Conservation (phyloP, 2,888 invertebrate genomes). For the Acrocyrtus sp. region DNA sequence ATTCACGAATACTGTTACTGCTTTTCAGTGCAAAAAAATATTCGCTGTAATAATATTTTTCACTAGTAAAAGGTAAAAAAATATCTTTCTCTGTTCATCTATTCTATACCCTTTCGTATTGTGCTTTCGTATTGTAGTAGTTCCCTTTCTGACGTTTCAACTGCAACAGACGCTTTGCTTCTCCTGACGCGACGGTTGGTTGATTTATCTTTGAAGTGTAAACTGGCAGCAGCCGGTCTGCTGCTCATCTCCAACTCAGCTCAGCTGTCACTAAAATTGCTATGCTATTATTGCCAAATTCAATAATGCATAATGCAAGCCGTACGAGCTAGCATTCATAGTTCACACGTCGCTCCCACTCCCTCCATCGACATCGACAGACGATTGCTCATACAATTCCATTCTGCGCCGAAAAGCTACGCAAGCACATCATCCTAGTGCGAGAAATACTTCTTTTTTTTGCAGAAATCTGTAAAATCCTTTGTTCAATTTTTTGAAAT, state of each 20-base stretch:
- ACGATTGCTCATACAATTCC: constrained; percentile 3
- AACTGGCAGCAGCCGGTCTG: constrained; percentile 27
- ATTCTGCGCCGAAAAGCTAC: neutral
- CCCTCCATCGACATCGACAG: constrained; percentile 23
- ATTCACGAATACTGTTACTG: neutral
- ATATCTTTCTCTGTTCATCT: too few relatives aligned
- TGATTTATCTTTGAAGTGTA: constrained; percentile 22
- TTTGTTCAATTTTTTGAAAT: too few relatives aligned
- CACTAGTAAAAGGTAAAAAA: too few relatives aligned
- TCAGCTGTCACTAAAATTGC: constrained; percentile 40
- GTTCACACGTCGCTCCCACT: too few relatives aligned
- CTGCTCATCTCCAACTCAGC: neutral
- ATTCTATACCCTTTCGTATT: too few relatives aligned
- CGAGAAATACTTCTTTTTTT: constrained; percentile 10
- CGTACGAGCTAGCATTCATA: too few relatives aligned
- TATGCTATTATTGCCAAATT: constrained; percentile 27
- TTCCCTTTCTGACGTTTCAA: neutral
- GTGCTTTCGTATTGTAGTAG: neutral
- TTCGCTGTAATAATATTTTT: too few relatives aligned
- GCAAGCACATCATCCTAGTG: neutral
- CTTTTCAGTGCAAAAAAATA: neutral
- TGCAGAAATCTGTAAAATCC: constrained; percentile 6
- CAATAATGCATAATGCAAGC: too few relatives aligned
- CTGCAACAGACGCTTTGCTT: too few relatives aligned
- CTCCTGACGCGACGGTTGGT: too few relatives aligned